Percentiles rank a stretch among this genome's conserved stretches.
Conservation (phyloP, 2,888 invertebrate genomes). For the Cancer borealis region DNA sequence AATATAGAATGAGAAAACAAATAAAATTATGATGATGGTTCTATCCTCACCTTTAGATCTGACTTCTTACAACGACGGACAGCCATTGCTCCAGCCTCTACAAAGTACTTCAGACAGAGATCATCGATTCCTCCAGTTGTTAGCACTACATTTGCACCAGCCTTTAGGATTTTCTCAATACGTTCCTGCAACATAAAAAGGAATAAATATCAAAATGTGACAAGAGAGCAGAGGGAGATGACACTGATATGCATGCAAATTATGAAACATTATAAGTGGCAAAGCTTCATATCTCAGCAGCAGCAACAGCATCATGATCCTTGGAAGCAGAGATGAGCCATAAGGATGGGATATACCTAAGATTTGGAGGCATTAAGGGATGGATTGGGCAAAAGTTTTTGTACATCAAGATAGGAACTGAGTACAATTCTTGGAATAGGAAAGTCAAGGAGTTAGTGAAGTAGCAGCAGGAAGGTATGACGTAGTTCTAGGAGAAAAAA, state of each 20-base stretch:
- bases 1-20: not conserved
- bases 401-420: too few relatives aligned
- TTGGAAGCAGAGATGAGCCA: too few relatives aligned
- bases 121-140: slow-evolving; percentile 98
- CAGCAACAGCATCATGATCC: too few relatives aligned
- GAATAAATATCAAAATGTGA: not conserved
- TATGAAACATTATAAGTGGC: not conserved
- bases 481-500: too few relatives aligned
- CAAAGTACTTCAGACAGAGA: slow-evolving; percentile 98
- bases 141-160: slow-evolving; percentile 97
- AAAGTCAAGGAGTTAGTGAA: too few relatives aligned
- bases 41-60: slow-evolving; percentile 87
- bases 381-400: too few relatives aligned
- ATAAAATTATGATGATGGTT: not conserved
- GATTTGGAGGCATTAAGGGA: too few relatives aligned
- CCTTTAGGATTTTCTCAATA: slow-evolving; percentile 94
- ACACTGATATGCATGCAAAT: not conserved
- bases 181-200: slow-evolving; percentile 84
- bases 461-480: too few relatives aligned
- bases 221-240: not conserved
- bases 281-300: not conserved
- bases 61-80: slow-evolving; percentile 96
- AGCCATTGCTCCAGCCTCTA: slow-evolving; percentile 98
- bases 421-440: too few relatives aligned
- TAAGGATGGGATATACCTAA: too few relatives aligned